These are phyloP conservation scores for Bombyx huttoni DNA, from an alignment of 2,888 invertebrate genomes.

Conservation along the genomic window DNA sequence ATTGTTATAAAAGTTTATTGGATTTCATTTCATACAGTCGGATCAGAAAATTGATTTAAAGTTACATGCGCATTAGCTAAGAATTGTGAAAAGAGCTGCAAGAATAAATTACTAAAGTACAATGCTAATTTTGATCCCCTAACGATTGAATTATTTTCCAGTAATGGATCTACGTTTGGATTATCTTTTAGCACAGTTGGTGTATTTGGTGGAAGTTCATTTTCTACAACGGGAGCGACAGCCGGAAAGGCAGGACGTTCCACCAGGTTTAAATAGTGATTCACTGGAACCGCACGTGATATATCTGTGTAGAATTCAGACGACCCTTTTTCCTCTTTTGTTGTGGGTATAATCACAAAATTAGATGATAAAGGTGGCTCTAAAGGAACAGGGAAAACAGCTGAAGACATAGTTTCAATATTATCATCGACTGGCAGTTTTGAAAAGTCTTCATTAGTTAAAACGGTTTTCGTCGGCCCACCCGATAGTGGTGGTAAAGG, in stretches of 20 bases:
- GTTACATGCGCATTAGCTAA: conserved; percentile 30
- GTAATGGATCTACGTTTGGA: conserved; percentile 1
- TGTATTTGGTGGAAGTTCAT: neutral
- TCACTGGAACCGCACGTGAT: conserved; percentile 12
- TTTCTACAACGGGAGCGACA: conserved; percentile 3
- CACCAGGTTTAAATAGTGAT: conserved; percentile 13
- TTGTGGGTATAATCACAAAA: conserved; percentile 11
- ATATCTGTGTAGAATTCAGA: conserved; percentile 18
- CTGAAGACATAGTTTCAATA: neutral
- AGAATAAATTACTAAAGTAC: conserved; percentile 42
- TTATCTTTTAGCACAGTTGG: neutral
- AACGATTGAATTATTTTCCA: conserved; percentile 10
- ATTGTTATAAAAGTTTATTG: neutral
- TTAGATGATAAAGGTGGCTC: conserved; percentile 12
- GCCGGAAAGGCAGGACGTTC: conserved; percentile 4
- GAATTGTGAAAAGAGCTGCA: conserved; percentile 40
- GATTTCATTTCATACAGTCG: neutral
- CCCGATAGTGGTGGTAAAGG: conserved; percentile 3
- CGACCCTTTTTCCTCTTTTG: neutral
- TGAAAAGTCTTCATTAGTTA: neutral
- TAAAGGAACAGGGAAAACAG: neutral
- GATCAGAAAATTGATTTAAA: conserved; percentile 24
- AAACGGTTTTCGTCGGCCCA: neutral
- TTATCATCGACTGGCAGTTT: neutral
- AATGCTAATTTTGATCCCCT: conserved; percentile 34